A percentile compares a stretch with the other conserved stretches of the same genome.
phyloP scores from a whole-genome alignment of 2,888 invertebrate species.

The Listrodromus nycthemerus region DNA sequence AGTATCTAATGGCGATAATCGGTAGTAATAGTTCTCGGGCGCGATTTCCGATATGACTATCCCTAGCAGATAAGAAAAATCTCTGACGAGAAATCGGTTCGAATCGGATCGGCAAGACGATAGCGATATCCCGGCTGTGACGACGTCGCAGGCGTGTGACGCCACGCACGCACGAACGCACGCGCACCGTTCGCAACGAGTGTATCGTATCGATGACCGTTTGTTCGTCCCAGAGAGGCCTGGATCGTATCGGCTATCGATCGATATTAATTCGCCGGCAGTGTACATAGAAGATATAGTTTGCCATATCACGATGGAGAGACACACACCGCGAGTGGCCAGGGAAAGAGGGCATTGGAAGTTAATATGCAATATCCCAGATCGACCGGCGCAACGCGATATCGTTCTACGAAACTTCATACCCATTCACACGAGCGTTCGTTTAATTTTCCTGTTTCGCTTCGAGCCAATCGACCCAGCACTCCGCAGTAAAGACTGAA shows the following conservation, averaged over 20 bases:
- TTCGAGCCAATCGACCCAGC: constrained; percentile 10
- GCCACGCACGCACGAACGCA: constrained; percentile 31
- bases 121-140: constrained; percentile 31
- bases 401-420: constrained; percentile 66
- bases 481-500: neutral
- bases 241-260: constrained; percentile 37
- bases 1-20: constrained; percentile 2
- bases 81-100: constrained; percentile 54
- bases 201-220: constrained; percentile 38
- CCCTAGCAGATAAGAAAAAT: constrained; percentile 25
- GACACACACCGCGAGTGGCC: constrained; percentile 38
- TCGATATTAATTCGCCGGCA: constrained; percentile 30
- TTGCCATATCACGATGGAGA: constrained; percentile 37
- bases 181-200: neutral
- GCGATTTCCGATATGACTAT: neutral
- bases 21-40: neutral
- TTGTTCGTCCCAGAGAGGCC: neutral
- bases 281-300: constrained; percentile 18
- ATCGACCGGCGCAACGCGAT: constrained; percentile 63
- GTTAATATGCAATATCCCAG: constrained; percentile 69
- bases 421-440: constrained; percentile 42
- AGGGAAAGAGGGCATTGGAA: constrained; percentile 55
- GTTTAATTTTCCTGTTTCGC: constrained; percentile 44
- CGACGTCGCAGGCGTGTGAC: constrained; percentile 43
- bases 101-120: constrained; percentile 38